Evolutionary conservation across 2,797 vertebrate species (phyloP), one percentile per base, ranked within the genome.

Genomic region (Miichthys miiuy): DNA sequence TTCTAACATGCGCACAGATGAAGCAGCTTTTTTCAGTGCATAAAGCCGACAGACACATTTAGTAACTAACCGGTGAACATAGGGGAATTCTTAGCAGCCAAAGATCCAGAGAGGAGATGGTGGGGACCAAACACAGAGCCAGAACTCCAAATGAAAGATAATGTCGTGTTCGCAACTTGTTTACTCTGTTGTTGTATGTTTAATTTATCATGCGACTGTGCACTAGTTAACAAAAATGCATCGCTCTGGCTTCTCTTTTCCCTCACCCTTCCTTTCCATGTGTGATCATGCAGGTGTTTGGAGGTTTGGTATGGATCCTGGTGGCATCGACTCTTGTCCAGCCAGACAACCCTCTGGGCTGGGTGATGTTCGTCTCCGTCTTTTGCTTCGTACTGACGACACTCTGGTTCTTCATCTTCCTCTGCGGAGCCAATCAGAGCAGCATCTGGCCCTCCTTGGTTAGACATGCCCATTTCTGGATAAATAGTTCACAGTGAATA

Each of bases 311-410:
- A 18, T 98, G 97, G 97, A 97, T 96, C 70, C 94, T 99, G 77
- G 91, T 98, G 44, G 95, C 97, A 0, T 95, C 96, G 0, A 94
- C 95, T 0, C 47, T 0, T 0, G 79, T 97, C 92, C 44, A 0
- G 0, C 0, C 0, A 0, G 0, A n/a, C 0, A 87, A 96, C 0
- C 62, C 94, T 25, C 92, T 96, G 90, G 97, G 96, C 75, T 99
- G 97, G 95, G 96, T 98, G 84, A 97, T 99, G 96, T 96, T 97
- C 2, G 97, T 98, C 47, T 97, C 98, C 0, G 81, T 99, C 67
- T 96, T 96, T 89, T 99, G 97, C 89, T 99, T 98, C 0, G 0
- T 97, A n/a, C 41, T 93, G 73, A 96, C 97, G 5, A 94, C 81
- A 0, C 78, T 97, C 72, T 93, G 97, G 87, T 72, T 96, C 77